Conservation (phyloP, 2,797 vertebrate species). For the Tenualosa thibaudeaui region DNA sequence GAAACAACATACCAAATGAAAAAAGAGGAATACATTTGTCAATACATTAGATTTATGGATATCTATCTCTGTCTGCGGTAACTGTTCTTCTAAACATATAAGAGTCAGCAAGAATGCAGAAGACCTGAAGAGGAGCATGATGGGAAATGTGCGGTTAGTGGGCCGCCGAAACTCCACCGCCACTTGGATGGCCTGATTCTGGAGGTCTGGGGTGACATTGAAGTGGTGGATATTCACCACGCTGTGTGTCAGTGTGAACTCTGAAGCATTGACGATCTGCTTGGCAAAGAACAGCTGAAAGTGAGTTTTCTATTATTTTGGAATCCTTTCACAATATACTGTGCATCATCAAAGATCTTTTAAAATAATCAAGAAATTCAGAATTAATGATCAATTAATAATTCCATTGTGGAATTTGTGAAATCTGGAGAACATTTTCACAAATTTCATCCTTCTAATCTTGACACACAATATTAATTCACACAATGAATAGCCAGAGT, state of each 20-base stretch:
- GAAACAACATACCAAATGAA: neutral
- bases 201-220: conserved; percentile 62
- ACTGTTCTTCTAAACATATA: neutral
- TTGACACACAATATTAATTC: too few relatives aligned
- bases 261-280: conserved; percentile 46
- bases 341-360: neutral
- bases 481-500: too few relatives aligned
- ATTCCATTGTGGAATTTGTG: neutral
- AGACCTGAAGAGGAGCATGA: conserved; percentile 82
- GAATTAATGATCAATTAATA: neutral
- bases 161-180: conserved; percentile 65
- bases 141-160: conserved; percentile 64
- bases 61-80: too few relatives aligned
- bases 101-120: neutral
- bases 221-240: conserved; percentile 76
- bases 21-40: neutral
- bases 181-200: conserved; percentile 71
- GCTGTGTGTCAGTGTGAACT: conserved; percentile 59
- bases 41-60: neutral
- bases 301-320: neutral
- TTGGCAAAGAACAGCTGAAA: neutral
- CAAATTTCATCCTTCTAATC: neutral
- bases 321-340: neutral
- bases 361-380: too few relatives aligned
- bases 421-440: neutral